Evolutionary conservation across 2,888 invertebrate species (phyloP).

Genomic region (Troides aeacus): DNA sequence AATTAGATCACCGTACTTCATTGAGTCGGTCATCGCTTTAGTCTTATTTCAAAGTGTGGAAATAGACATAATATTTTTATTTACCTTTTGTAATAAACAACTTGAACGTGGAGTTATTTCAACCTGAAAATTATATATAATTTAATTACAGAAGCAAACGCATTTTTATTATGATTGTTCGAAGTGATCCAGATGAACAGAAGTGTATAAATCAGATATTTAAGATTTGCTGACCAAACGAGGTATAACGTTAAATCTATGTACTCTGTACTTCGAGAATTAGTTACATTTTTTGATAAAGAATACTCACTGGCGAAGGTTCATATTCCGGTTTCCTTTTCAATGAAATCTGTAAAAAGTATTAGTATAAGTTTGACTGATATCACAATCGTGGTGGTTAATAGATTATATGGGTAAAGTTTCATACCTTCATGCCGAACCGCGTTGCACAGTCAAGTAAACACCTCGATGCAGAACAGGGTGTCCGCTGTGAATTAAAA

Average conservation of each 20-base stretch:
- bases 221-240: too few relatives aligned
- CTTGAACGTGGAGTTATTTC: conserved; percentile 66
- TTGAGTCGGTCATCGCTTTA: background rate
- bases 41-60: background rate
- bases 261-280: too few relatives aligned
- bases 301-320: conserved; percentile 19
- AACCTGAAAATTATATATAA: conserved; percentile 34
- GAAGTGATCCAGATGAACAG: too few relatives aligned
- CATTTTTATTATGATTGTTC: too few relatives aligned
- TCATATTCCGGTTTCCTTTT: conserved; percentile 23
- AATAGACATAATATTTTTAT: conserved; percentile 6
- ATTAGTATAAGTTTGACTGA: background rate
- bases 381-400: background rate
- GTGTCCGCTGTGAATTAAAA: conserved; percentile 3
- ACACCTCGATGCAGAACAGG: conserved; percentile 19
- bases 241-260: too few relatives aligned
- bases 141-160: too few relatives aligned
- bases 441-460: conserved; percentile 15
- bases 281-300: too few relatives aligned
- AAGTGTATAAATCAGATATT: too few relatives aligned
- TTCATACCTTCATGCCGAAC: conserved; percentile 22
- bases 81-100: conserved; percentile 58
- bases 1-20: background rate
- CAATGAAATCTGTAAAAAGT: conserved; percentile 16
- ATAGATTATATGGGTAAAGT: background rate